Evolutionary conservation across 2,888 invertebrate species (phyloP), one percentile per base, ranked within the genome.

Genomic region (Sycophila texana): DNA sequence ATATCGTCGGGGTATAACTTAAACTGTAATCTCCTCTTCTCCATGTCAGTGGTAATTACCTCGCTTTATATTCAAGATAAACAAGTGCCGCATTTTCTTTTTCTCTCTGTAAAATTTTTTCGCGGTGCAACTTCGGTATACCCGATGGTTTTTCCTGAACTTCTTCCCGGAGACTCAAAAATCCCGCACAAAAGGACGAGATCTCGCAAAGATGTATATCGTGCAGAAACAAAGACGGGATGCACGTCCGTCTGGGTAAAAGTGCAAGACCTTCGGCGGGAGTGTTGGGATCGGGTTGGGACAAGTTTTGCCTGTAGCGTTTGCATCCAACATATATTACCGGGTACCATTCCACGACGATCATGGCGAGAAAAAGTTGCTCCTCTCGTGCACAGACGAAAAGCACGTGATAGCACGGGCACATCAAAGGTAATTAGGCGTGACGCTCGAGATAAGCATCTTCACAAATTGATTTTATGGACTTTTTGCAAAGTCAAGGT

Each of bases 181-280:
- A 16, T 67, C 4, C 16, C 10, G 10, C 16, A 4, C n/a, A 55
- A 55, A 53, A 55, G 26, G 13, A 55, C 30, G 49, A 68, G 20
- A 22, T 49, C 14, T 13, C 26, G 53, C 49, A 13, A 12, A 16
- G 16, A 18, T 30, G 18, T 67, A 16, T 20, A 55, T 10, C 49
- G 7, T 55, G 57, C 53, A 18, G 70, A 70, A 47, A 70, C 70
- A 70, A 70, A 70, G 70, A 70, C 55, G 70, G 47, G 70, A n/a
- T 14, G 57, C 55, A 16, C 47, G 49, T 58, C 47, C 49, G 70
- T 58, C 10, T 57, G 20, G 39, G 20, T 47, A 47, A 65, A 49
- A 49, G 49, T 7, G 30, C 47, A 12, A 70, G 70, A 58, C 70
- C 70, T 70, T 70, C 70, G 58, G 47, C 58, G 47, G 5, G 39